phyloP scores from a whole-genome alignment of 2,797 vertebrate genomes.

The Xenopus petersii region DNA sequence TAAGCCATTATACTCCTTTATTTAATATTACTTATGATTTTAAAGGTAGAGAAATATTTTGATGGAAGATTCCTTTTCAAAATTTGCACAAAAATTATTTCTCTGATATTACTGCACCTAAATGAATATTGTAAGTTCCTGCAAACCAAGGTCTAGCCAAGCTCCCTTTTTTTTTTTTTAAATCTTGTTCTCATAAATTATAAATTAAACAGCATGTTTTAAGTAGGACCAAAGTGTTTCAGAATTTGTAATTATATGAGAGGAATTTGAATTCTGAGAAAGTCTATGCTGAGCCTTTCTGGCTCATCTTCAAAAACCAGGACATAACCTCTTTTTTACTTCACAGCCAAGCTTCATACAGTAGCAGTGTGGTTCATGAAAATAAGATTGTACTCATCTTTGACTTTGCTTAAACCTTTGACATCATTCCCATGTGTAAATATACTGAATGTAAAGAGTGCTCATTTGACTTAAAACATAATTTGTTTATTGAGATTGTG shows the following conservation, averaged over 20 bases:
- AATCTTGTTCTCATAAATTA: slow-evolving; percentile 26
- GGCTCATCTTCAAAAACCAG: not conserved
- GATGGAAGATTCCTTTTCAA: too few species aligned
- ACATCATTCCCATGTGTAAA: not conserved
- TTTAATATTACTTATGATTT: too few species aligned
- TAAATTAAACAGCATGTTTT: slow-evolving; percentile 45
- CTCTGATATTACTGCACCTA: too few species aligned
- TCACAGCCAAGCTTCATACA: not conserved
- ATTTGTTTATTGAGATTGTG: too few species aligned
- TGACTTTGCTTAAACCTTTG: not conserved
- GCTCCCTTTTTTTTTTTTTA: slow-evolving; percentile 2
- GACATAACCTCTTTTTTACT: not conserved
- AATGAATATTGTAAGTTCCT: slow-evolving; percentile 9
- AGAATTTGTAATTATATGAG: slow-evolving; percentile 26
- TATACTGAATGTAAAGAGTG: too few species aligned
- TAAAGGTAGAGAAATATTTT: too few species aligned
- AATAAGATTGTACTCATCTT: not conserved
- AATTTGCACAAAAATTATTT: too few species aligned
- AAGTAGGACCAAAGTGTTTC: slow-evolving; percentile 34
- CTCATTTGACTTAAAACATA: too few species aligned
- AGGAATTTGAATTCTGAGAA: slow-evolving; percentile 18
- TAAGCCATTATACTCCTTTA: too few species aligned
- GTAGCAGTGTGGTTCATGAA: not conserved
- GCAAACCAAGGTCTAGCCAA: not conserved
- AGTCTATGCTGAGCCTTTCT: not conserved